phyloP scores from a whole-genome alignment of 2,888 invertebrate species.

The Ichneumon xanthorius region DNA sequence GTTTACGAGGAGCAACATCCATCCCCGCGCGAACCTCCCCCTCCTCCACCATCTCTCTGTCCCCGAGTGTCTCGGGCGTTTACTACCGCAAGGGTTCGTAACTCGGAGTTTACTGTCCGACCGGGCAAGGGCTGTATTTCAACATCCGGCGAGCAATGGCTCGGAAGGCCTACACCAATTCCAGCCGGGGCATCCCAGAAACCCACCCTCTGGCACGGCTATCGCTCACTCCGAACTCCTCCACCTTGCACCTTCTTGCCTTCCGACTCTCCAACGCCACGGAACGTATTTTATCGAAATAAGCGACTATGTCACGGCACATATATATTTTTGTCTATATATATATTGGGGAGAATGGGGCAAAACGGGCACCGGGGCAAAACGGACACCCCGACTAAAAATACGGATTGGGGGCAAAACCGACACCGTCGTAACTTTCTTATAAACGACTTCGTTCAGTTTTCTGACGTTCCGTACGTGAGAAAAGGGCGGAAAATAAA shows the following conservation, averaged over 20 bases:
- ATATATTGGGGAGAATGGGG: neutral
- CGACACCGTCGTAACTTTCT: too few species aligned
- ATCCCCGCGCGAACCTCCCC: neutral
- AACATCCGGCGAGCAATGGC: slow-evolving; percentile 69
- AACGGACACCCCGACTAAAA: too few species aligned
- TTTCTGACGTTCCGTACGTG: too few species aligned
- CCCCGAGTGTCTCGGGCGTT: slow-evolving; percentile 58
- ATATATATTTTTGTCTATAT: neutral
- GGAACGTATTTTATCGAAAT: slow-evolving; percentile 63
- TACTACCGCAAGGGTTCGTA: slow-evolving; percentile 67
- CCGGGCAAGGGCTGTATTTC: slow-evolving; percentile 68
- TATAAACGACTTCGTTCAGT: too few species aligned
- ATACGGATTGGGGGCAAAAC: too few species aligned
- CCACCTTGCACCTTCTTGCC: slow-evolving; percentile 61
- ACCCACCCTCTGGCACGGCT: slow-evolving; percentile 27
- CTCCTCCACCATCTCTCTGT: slow-evolving; percentile 14
- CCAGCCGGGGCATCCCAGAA: slow-evolving; percentile 42
- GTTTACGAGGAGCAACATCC: slow-evolving; percentile 64
- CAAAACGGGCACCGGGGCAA: too few species aligned
- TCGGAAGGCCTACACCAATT: slow-evolving; percentile 67
- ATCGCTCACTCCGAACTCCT: slow-evolving; percentile 27
- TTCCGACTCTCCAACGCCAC: slow-evolving; percentile 59
- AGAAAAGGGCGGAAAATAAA: too few species aligned
- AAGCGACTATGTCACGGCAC: slow-evolving; percentile 25
- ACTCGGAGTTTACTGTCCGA: slow-evolving; percentile 69